A percentile compares a stretch with the other conserved stretches of the same genome.
Evolutionary conservation across 2,113 vertebrate species (phyloP).

Genomic region (Hyperopisus bebe): DNA sequence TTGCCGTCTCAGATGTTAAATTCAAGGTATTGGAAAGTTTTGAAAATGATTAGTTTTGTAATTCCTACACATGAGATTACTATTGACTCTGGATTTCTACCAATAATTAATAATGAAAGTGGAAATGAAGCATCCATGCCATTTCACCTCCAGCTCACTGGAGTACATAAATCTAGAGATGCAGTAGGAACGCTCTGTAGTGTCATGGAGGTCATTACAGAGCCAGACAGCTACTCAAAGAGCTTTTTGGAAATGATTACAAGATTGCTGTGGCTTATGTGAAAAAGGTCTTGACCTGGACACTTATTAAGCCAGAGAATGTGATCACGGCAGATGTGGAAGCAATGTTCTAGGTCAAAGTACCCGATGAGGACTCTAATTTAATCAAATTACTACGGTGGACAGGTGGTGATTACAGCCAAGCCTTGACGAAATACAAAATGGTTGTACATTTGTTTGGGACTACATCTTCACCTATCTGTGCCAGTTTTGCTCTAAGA

Average conservation of each 20-base stretch:
- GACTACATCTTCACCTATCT: background rate
- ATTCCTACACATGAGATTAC: background rate
- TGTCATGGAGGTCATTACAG: background rate
- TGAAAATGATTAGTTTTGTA: background rate
- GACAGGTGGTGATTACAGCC: background rate
- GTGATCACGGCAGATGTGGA: too few species aligned
- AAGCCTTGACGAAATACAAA: background rate
- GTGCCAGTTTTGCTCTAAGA: background rate
- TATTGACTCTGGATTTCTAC: background rate
- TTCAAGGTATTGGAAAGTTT: background rate
- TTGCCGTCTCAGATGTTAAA: slow-evolving; percentile 5
- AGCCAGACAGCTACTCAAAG: slow-evolving; percentile 17
- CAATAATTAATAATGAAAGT: background rate
- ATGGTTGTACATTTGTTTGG: background rate
- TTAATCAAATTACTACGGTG: background rate
- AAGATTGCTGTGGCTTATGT: background rate
- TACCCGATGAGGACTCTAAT: background rate
- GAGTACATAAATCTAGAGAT: background rate
- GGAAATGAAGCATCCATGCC: background rate
- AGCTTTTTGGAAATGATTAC: slow-evolving; percentile 19
- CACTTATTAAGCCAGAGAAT: too few species aligned
- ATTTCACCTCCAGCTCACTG: background rate
- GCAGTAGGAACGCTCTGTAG: background rate
- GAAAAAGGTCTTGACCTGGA: too few species aligned
- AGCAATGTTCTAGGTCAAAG: background rate